Conservation (phyloP, 2,113 vertebrate species). For the Siniperca chuatsi region DNA sequence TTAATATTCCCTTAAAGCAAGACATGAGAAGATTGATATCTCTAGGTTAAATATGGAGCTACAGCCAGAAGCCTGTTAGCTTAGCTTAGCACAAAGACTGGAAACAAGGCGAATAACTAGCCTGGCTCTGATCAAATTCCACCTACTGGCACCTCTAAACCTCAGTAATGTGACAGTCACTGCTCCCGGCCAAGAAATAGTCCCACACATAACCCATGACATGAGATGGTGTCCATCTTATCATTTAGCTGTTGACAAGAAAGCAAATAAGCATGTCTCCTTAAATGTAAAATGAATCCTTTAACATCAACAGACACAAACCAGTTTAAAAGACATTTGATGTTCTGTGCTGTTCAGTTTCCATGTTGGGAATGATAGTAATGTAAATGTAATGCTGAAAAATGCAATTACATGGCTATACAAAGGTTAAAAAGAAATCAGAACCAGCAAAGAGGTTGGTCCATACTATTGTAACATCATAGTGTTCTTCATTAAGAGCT, state of each 20-base stretch:
- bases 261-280: neutral
- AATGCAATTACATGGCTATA: neutral
- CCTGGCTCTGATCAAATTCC: slow-evolving; percentile 11
- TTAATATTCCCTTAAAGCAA: slow-evolving; percentile 6
- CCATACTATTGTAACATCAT: neutral
- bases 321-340: no score
- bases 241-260: neutral
- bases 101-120: neutral
- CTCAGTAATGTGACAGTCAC: no score
- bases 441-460: no score
- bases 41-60: neutral
- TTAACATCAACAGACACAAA: no score
- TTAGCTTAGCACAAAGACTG: neutral
- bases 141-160: neutral
- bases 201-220: neutral
- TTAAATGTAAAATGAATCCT: neutral
- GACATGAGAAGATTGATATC: neutral
- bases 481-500: neutral
- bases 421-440: neutral
- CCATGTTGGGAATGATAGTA: neutral
- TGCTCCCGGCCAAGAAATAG: no score
- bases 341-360: neutral
- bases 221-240: neutral
- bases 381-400: neutral
- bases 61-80: neutral